phyloP scores from a whole-genome alignment of 1,140 invertebrate species.

The Idris sp. region DNA sequence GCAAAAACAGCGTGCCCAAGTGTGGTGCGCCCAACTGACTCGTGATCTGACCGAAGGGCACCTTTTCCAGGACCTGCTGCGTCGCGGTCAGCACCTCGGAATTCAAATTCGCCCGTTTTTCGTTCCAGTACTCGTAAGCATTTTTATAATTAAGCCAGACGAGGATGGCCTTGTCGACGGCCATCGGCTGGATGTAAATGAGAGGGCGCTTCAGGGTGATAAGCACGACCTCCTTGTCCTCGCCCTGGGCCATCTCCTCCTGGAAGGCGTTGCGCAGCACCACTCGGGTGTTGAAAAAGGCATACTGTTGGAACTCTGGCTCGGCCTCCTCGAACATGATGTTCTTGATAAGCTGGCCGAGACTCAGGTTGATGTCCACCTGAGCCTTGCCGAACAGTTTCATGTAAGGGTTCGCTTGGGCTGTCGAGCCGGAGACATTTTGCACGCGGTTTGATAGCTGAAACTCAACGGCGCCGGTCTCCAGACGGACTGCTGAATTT shows the following conservation, averaged over 20 bases:
- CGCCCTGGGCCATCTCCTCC: constrained; percentile 92
- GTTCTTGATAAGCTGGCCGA: constrained; percentile 95
- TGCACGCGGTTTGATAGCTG: constrained; percentile 96
- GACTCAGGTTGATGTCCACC: constrained; percentile 95
- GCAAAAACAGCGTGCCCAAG: constrained; percentile 93
- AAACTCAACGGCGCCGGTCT: constrained; percentile 94
- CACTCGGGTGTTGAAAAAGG: constrained; percentile 97
- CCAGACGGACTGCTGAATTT: constrained; percentile 95
- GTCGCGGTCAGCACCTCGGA: constrained; percentile 91
- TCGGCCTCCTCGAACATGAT: constrained; percentile 97
- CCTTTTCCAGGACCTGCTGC: constrained; percentile 86
- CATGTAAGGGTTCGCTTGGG: constrained; percentile 81
- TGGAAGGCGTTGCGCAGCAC: constrained; percentile 89
- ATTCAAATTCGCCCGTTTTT: constrained; percentile 92
- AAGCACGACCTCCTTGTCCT: constrained; percentile 96
- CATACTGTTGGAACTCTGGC: constrained; percentile 97
- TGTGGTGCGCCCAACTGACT: constrained; percentile 85
- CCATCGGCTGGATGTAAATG: constrained; percentile 96
- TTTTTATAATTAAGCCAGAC: constrained; percentile 99
- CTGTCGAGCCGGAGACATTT: constrained; percentile 85
- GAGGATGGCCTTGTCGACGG: constrained; percentile 96
- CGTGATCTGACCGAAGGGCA: constrained; percentile 87
- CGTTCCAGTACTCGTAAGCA: constrained; percentile 99
- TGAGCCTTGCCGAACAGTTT: constrained; percentile 96
- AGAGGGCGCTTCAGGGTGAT: constrained; percentile 94